These are phyloP conservation scores for Eustalomyia histrio DNA, from an alignment of 2,888 invertebrate genomes.

Conservation along the genomic window DNA sequence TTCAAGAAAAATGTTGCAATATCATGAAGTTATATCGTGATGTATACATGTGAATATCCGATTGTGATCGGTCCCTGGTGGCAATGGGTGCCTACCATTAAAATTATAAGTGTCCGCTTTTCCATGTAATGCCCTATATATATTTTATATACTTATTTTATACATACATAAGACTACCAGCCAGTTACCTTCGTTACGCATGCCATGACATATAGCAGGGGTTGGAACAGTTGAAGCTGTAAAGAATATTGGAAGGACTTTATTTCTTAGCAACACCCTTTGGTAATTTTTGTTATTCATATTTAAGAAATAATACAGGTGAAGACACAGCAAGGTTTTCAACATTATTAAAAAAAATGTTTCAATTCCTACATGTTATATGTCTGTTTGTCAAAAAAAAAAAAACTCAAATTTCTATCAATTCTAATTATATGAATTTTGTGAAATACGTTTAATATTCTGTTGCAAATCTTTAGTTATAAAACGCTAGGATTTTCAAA, in stretches of 20 bases:
- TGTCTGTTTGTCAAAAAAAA: background rate
- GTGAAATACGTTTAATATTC: background rate
- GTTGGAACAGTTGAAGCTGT: background rate
- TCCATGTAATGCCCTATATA: no score
- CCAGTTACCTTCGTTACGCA: conserved; percentile 8
- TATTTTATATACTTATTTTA: no score
- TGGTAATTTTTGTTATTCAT: background rate
- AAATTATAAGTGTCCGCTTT: no score
- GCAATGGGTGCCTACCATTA: no score
- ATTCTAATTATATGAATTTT: conserved; percentile 26
- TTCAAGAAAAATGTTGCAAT: no score
- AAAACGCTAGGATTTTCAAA: no score
- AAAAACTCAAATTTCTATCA: conserved; percentile 29
- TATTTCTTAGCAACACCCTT: conserved; percentile 53
- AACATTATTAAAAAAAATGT: conserved; percentile 9
- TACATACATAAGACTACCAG: background rate
- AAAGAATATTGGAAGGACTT: conserved; percentile 7
- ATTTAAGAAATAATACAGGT: conserved; percentile 24
- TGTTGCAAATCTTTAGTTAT: background rate
- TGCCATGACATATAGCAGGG: background rate
- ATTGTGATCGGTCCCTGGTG: no score
- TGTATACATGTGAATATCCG: no score
- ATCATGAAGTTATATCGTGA: no score
- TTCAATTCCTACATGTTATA: background rate
- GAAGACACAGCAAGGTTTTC: conserved; percentile 20